Base-by-base conservation (phyloP, 2,113 vertebrate genomes). In the Sinocyclocheilus anophthalmus region DNA sequence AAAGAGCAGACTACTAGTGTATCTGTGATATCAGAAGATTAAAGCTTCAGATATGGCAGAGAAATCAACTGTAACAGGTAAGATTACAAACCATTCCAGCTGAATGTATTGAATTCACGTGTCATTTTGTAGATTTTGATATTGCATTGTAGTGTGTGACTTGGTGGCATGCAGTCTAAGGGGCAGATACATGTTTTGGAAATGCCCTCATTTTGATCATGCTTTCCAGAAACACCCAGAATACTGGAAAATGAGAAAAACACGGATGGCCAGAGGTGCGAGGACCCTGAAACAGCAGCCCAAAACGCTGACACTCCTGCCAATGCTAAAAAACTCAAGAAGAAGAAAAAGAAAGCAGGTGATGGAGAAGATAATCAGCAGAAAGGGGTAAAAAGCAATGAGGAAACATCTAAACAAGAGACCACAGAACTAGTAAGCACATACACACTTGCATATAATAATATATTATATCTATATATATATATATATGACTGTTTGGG, bases 211-310 rank as follows among this genome's bases (percentile, higher is more conserved):
- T 1, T 72, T 14, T 69, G n/a, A 13, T 20, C 11, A 81, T 11
- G 61, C 30, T 96, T 90, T 83, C 92, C 84, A 96, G 96, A 75
- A 93, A 93, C 85, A 96, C 94, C 88, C 88, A 91, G 5, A 90
- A 94, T 79, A 84, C 91, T 24, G 37, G 82, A 39, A 86, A 81
- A 72, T n/a, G 83, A 13, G 85, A 91, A 91, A 90, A 89, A 59
- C 0, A 57, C 69, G 14, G 81, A 53, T 72, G 48, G 20, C 3
- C 55, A 69, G 45, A 48, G 37, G 42, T 39, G 9, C 5, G 72
- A 77, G 6, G 13, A 90, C 26, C 80, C 76, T 0, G 50, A 81
- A 13, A 70, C 50, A 45, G 12, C 7, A 4, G 57, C 45, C 11
- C 81, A 69, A 45, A 73, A 13, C 4, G 5, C 63, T 1, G 85